These are phyloP conservation scores for Anseranas semipalmata DNA, from an alignment of 2,113 vertebrate species.

Conservation along the genomic window DNA sequence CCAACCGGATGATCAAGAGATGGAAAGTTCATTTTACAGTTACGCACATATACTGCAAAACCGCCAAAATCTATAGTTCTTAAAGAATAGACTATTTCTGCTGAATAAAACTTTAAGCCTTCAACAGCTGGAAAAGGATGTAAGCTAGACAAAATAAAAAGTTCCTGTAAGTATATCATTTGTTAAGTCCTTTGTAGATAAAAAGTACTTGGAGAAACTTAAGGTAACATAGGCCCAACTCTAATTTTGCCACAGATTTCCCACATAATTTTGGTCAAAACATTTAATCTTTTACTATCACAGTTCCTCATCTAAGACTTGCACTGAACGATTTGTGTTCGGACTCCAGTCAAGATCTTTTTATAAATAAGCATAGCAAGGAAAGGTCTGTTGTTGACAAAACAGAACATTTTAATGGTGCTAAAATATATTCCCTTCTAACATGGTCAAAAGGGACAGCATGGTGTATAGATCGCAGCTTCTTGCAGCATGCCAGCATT, in stretches of 20 bases:
- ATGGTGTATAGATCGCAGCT: not conserved
- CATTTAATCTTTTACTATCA: not conserved
- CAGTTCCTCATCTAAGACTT: not conserved
- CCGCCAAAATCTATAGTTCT: not conserved
- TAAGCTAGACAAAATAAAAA: not conserved
- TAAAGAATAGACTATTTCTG: not conserved
- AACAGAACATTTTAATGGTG: not conserved
- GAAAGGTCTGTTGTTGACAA: not conserved
- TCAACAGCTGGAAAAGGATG: not conserved
- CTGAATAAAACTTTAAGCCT: not conserved
- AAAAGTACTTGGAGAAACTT: not conserved
- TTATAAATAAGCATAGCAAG: not conserved
- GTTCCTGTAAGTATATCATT: not conserved
- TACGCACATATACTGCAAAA: not conserved
- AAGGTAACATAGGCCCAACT: accelerated
- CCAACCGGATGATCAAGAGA: not conserved
- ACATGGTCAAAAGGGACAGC: not conserved
- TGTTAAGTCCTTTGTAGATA: not conserved
- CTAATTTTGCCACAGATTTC: not conserved
- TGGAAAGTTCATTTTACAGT: not conserved
- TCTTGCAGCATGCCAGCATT: not conserved
- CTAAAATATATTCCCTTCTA: not conserved
- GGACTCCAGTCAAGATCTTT: not conserved
- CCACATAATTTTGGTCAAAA: not conserved
- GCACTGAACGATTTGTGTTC: not conserved